These are phyloP conservation scores for Harpalus rufipes DNA, from an alignment of 2,888 invertebrate genomes.

Conservation along the genomic window DNA sequence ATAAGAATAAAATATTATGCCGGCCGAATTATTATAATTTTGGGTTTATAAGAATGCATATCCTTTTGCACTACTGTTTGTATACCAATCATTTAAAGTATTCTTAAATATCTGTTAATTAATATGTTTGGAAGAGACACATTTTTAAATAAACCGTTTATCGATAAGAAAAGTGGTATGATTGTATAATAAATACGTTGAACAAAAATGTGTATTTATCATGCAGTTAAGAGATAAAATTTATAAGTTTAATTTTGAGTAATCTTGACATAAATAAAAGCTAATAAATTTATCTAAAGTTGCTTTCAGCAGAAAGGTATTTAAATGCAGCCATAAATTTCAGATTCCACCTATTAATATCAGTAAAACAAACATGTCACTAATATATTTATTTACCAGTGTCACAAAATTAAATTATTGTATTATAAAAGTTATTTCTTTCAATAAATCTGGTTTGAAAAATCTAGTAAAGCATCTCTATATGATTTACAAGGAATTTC, in stretches of 20 bases:
- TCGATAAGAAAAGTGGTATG: neutral
- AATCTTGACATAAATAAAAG: constrained; percentile 54
- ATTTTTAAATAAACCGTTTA: neutral
- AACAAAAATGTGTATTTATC: neutral
- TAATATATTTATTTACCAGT: constrained; percentile 41
- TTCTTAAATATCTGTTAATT: too few relatives aligned
- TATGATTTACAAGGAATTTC: constrained; percentile 47
- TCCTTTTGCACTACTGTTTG: too few relatives aligned
- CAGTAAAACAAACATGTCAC: constrained; percentile 51
- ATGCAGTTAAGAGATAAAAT: neutral
- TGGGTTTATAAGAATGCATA: too few relatives aligned
- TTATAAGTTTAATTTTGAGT: constrained; percentile 38
- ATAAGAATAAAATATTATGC: too few relatives aligned
- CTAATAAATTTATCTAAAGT: constrained; percentile 39
- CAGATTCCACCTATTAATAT: constrained; percentile 42
- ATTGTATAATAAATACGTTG: neutral
- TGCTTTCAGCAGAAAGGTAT: constrained; percentile 38
- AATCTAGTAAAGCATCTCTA: constrained; percentile 12
- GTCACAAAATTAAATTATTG: constrained; percentile 38
- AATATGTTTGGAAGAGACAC: neutral
- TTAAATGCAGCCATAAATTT: constrained; percentile 43
- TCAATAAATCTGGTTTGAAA: constrained; percentile 30
- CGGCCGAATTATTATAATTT: too few relatives aligned
- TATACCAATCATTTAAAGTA: too few relatives aligned
- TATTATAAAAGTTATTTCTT: constrained; percentile 50